Evolutionary conservation across 2,888 invertebrate genomes (phyloP), one percentile per base, ranked within the genome.

Genomic region (Craniophora ligustri): DNA sequence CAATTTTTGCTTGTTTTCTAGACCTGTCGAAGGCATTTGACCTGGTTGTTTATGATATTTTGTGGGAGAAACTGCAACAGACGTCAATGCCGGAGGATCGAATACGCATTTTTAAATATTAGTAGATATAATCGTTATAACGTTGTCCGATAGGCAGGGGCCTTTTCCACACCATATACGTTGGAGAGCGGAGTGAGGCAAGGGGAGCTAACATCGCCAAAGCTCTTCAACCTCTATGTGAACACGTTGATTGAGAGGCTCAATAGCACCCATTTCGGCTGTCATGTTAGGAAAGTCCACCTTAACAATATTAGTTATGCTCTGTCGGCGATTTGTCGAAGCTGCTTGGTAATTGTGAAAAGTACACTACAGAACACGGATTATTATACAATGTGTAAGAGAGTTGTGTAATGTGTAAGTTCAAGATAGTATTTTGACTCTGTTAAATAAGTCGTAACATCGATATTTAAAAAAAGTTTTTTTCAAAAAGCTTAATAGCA

Each of bases 1-100:
- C 58, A 8, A 34, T 69, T 3, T 63, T 36, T 28, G 54, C 64
- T 5, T 54, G 61, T 13, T 64, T 61, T 18, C 57, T 68, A 5
- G 71, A 42, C 32, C 21, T 51, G 0, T 35, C 48, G n/a, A 49
- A 28, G 7, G 40, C 41, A 1, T 49, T 49, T 51, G 63, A 71
- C 34, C 48, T 67, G 35, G 61, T 71, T 4, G 40, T 14, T 4
- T 58, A 65, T 26, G 55, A 70, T 32, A 6, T 50, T 1, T 19
- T 62, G 13, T 61, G 55, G 66, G 15, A 15, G 8, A 48, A 48
- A 28, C 18, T 35, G n/a, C 1, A 18, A 1, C 10, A 34, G 1
- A 11, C 23, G 10, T 23, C 23, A 8, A 8, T 23, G 23, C 23
- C 23, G 10, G 10, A 10, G 8, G 23, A 23, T 10, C 10, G 23